These are phyloP conservation scores for Norana najaformis DNA, from an alignment of 2,888 invertebrate species.

Conservation along the genomic window DNA sequence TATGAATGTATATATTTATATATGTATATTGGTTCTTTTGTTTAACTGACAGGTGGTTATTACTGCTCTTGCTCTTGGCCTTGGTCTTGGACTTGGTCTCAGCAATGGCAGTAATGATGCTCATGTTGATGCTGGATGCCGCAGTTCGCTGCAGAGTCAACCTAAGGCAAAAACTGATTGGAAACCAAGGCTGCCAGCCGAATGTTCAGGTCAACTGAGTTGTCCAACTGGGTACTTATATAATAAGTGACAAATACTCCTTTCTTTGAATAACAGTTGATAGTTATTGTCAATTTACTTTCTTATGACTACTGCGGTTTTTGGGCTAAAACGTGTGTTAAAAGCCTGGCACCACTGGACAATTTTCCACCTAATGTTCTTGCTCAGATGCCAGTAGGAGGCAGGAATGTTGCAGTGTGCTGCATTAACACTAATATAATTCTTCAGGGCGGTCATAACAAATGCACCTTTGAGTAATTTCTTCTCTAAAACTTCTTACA, in stretches of 20 bases:
- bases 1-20: not conserved
- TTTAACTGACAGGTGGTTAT: not conserved
- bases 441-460: not conserved
- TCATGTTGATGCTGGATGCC: not conserved
- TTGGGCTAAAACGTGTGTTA: not conserved
- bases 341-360: not conserved
- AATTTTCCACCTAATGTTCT: not conserved
- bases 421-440: not conserved
- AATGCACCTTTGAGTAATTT: not conserved
- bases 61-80: constrained; percentile 25
- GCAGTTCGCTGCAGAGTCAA: not conserved
- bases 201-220: constrained; percentile 7
- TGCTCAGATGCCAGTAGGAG: not conserved
- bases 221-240: constrained; percentile 32
- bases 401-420: not conserved
- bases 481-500: not conserved
- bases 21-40: not conserved
- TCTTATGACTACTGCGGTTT: not conserved
- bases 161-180: not conserved
- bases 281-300: not conserved
- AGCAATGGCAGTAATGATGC: not conserved
- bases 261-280: not conserved
- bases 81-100: constrained; percentile 35
- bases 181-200: not conserved
- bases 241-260: not conserved